These are phyloP conservation scores for Sinonovacula constricta DNA, from an alignment of 1,140 invertebrate genomes.

Conservation along the genomic window DNA sequence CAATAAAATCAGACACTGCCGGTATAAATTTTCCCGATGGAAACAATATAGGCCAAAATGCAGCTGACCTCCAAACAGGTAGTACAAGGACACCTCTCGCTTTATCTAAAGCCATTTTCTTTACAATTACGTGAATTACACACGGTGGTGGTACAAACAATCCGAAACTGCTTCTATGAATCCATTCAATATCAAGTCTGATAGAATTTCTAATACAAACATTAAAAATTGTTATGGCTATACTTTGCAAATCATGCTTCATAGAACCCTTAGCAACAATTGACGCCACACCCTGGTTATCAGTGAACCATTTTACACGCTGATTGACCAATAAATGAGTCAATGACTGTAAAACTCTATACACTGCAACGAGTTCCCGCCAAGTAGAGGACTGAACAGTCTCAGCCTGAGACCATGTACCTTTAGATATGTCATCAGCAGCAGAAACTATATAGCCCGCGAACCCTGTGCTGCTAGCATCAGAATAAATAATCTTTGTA, in stretches of 20 bases:
- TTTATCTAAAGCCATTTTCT: neutral
- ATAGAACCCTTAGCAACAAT: slow-evolving; percentile 16
- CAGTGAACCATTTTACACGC: slow-evolving; percentile 17
- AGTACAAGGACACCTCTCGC: neutral
- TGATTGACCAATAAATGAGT: slow-evolving; percentile 3
- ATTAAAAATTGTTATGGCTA: slow-evolving; percentile 13
- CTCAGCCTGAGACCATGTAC: slow-evolving; percentile 3
- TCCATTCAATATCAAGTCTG: slow-evolving; percentile 8
- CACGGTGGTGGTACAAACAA: slow-evolving; percentile 1
- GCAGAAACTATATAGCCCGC: slow-evolving; percentile 10
- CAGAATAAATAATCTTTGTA: slow-evolving; percentile 22
- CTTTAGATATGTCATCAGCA: slow-evolving; percentile 6
- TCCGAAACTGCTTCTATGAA: neutral
- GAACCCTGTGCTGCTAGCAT: slow-evolving; percentile 8
- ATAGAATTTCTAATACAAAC: slow-evolving; percentile 1
- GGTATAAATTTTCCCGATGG: too few species aligned
- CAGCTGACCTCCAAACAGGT: slow-evolving; percentile 3
- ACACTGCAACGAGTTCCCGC: slow-evolving; percentile 5
- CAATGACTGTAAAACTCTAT: neutral
- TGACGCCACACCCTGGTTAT: slow-evolving; percentile 1
- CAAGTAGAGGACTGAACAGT: slow-evolving; percentile 22
- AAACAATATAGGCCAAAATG: neutral
- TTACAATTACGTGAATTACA: neutral
- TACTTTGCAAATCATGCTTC: slow-evolving; percentile 3
- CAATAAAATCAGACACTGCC: too few species aligned